phyloP scores from a whole-genome alignment of 1,140 invertebrate genomes.

The Popillia japonica region DNA sequence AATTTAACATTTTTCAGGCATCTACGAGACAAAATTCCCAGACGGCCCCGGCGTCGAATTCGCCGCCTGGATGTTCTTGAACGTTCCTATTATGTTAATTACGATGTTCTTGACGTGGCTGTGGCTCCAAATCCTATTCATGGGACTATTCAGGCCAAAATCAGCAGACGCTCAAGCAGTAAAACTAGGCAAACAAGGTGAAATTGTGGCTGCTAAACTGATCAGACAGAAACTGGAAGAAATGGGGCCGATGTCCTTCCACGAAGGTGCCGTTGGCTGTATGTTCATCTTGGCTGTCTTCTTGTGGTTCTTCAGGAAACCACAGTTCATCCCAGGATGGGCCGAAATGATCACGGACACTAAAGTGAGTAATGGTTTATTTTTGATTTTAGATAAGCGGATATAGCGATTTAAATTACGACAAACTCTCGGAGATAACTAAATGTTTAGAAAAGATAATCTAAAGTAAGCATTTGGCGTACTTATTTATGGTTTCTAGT shows the following conservation, averaged over 20 bases:
- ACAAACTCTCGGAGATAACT: too few relatives aligned
- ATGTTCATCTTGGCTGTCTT: slow-evolving; percentile 82
- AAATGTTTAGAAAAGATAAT: too few relatives aligned
- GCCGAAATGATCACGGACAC: slow-evolving; percentile 67
- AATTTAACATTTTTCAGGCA: slow-evolving; percentile 42
- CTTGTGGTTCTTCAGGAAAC: slow-evolving; percentile 89
- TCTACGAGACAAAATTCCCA: slow-evolving; percentile 63
- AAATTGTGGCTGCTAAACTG: slow-evolving; percentile 70
- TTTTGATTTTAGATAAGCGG: background rate
- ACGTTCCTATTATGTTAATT: slow-evolving; percentile 73
- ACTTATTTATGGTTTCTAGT: too few relatives aligned
- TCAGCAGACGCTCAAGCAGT: slow-evolving; percentile 55
- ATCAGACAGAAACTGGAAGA: slow-evolving; percentile 77
- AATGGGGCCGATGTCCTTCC: slow-evolving; percentile 81
- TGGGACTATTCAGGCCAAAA: slow-evolving; percentile 72
- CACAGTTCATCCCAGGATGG: slow-evolving; percentile 85
- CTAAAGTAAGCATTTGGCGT: too few relatives aligned
- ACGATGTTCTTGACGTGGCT: slow-evolving; percentile 78
- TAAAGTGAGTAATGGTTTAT: slow-evolving; percentile 47
- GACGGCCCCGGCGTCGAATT: slow-evolving; percentile 73
- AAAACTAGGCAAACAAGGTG: slow-evolving; percentile 60
- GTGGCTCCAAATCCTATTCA: slow-evolving; percentile 76
- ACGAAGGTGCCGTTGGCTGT: slow-evolving; percentile 78
- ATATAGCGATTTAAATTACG: too few relatives aligned
- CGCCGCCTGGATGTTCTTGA: slow-evolving; percentile 77